Percentiles rank a stretch among this genome's conserved stretches.
phyloP scores from a whole-genome alignment of 2,797 vertebrate species.

The Mus caroli region DNA sequence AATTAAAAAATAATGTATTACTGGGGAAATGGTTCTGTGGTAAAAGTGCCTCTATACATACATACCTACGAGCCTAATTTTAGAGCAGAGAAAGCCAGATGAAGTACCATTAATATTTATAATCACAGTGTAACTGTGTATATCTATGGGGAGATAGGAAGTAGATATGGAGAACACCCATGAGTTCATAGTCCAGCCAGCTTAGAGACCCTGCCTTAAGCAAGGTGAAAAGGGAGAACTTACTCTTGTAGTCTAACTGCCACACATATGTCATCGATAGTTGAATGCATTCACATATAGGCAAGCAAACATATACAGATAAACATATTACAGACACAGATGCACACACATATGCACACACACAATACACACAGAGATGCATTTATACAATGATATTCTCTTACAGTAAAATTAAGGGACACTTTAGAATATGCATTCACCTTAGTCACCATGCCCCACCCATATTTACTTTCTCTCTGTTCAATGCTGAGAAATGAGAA shows the following conservation, averaged over 20 bases:
- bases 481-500: slow-evolving; percentile 35
- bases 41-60: neutral
- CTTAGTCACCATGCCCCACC: neutral
- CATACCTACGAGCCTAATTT: neutral
- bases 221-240: neutral
- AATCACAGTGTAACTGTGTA: no score
- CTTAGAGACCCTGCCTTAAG: neutral
- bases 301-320: neutral
- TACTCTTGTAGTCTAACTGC: neutral
- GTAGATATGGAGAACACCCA: neutral
- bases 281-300: neutral
- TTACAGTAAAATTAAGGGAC: neutral
- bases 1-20: neutral
- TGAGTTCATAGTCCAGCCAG: neutral
- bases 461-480: slow-evolving; percentile 20
- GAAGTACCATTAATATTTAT: neutral
- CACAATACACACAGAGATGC: neutral
- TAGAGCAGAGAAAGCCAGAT: neutral
- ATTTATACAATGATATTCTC: neutral
- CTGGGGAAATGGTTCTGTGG: neutral
- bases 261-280: neutral
- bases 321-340: neutral
- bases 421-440: neutral
- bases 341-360: neutral
- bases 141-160: neutral